Evolutionary conservation across 2,113 vertebrate species (phyloP).

Genomic region (Eulemur macaco): DNA sequence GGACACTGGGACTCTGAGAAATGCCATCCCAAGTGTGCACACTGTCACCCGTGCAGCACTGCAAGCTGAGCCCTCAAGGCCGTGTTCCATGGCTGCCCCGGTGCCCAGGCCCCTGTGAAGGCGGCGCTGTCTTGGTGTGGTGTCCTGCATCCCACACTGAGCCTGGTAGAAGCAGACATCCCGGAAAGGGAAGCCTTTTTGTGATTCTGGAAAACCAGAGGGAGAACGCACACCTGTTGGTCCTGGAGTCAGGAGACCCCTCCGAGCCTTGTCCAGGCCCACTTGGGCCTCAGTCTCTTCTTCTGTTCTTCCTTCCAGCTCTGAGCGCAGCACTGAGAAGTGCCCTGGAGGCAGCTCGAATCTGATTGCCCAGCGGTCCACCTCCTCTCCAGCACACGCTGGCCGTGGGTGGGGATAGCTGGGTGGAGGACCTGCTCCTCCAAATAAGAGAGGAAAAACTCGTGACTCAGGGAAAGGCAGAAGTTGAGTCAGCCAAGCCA

Average conservation of each 20-base stretch:
- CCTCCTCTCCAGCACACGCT: not conserved
- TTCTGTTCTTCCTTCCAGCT: not conserved
- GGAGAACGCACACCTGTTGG: not conserved
- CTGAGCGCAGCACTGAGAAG: not conserved
- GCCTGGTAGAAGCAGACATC: not conserved
- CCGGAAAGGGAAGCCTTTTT: not conserved
- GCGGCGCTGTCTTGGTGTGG: not conserved
- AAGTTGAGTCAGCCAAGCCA: constrained; percentile 74
- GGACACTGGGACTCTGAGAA: not conserved
- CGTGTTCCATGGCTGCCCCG: not conserved
- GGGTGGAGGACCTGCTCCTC: not conserved
- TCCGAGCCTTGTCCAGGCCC: not conserved
- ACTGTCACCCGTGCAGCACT: not conserved
- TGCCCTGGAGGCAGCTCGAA: no score
- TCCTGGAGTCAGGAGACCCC: not conserved
- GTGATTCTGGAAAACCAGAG: not conserved
- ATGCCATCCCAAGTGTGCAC: no score
- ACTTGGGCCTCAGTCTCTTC: not conserved
- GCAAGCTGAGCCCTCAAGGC: not conserved
- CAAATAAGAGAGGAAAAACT: constrained; percentile 68
- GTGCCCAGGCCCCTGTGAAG: not conserved
- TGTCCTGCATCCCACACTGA: not conserved
- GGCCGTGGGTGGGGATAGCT: not conserved
- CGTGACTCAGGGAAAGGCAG: constrained; percentile 69
- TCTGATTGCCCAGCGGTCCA: accelerated